Evolutionary conservation across 2,797 vertebrate species (phyloP).

Genomic region (Pachyuromys duprasi): DNA sequence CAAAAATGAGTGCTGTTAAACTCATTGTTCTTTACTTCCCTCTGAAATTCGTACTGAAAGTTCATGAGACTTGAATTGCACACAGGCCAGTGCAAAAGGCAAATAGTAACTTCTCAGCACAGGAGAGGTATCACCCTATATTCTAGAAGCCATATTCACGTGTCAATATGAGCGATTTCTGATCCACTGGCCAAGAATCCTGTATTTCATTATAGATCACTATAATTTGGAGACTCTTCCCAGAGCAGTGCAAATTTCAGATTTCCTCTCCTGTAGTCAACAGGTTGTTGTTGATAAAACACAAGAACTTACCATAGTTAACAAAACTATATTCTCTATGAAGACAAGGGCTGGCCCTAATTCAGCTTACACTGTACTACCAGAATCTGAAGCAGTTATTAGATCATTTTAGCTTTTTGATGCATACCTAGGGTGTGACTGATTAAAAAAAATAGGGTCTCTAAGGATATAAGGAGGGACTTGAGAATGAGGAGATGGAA

Average conservation of each 20-base stretch:
- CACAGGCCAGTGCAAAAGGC: not conserved
- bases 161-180: not conserved
- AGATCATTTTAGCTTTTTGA: constrained; percentile 17
- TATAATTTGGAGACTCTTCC: not conserved
- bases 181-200: constrained; percentile 23
- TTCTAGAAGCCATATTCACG: not conserved
- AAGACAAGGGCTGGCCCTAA: constrained; percentile 6
- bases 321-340: not conserved
- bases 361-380: not conserved
- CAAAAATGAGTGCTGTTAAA: constrained; percentile 4
- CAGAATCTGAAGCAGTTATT: not conserved
- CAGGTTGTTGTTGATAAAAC: not conserved
- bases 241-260: not conserved
- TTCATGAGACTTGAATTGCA: not conserved
- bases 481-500: not conserved
- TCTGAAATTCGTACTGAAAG: constrained; percentile 30
- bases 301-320: constrained; percentile 21
- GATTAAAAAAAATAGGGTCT: not conserved
- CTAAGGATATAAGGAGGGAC: not conserved
- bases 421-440: not conserved
- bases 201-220: constrained; percentile 19
- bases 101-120: constrained; percentile 38
- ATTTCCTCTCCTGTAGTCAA: not conserved
- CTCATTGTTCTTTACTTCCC: not conserved
- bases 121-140: not conserved